Evolutionary conservation across 2,797 vertebrate genomes (phyloP).

Genomic region (Coregonus sp.): DNA sequence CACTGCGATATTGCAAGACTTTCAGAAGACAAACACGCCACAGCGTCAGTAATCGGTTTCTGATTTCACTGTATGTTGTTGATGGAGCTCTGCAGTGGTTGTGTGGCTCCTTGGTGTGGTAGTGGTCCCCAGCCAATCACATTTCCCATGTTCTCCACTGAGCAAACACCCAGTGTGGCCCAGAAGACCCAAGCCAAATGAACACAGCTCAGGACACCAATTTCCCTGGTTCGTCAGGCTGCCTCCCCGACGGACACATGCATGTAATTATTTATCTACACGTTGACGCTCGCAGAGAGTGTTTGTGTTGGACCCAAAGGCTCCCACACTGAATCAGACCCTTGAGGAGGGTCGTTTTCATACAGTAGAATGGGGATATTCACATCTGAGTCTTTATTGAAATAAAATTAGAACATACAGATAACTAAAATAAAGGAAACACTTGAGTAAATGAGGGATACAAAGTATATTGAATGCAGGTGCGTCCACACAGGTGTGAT

Average conservation of each 20-base stretch:
- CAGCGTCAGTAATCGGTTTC: constrained; percentile 15
- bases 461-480: no score
- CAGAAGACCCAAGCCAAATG: not conserved
- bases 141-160: not conserved
- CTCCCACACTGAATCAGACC: not conserved
- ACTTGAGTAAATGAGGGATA: no score
- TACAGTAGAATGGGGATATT: no score
- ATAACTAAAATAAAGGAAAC: no score
- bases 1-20: constrained; percentile 8
- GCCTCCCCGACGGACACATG: not conserved
- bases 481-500: no score
- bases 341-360: no score
- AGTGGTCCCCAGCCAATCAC: not conserved
- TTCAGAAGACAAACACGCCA: constrained; percentile 22
- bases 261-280: not conserved
- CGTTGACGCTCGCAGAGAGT: not conserved
- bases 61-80: constrained; percentile 22
- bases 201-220: not conserved
- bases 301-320: not conserved
- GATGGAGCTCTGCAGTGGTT: constrained; percentile 17
- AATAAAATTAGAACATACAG: no score
- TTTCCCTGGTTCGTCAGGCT: not conserved
- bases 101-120: not conserved
- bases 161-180: not conserved
- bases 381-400: no score